Evolutionary conservation across 2,797 vertebrate genomes (phyloP).

Genomic region (Mallotus villosus): DNA sequence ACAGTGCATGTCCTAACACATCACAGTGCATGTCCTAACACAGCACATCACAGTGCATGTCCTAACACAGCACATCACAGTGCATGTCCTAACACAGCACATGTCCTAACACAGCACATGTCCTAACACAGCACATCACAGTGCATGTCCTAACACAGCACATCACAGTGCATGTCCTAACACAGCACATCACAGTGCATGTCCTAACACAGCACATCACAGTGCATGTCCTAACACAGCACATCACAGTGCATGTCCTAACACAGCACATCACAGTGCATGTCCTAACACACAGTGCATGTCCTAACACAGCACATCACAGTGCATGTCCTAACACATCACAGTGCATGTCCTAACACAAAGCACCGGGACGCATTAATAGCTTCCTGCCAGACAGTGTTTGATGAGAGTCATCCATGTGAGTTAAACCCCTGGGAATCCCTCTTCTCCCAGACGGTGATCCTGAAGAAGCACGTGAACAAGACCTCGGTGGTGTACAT

Average conservation of each 20-base stretch:
- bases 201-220: not conserved
- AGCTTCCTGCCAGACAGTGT: slow-evolving; percentile 10
- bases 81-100: not conserved
- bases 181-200: not conserved
- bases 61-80: not conserved
- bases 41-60: not conserved
- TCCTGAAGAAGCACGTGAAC: slow-evolving; percentile 81
- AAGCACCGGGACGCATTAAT: not conserved
- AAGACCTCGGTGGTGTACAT: slow-evolving; percentile 79
- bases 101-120: not conserved
- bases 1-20: not conserved
- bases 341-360: not conserved
- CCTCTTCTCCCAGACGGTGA: slow-evolving; percentile 69
- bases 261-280: not conserved
- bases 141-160: not conserved
- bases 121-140: too few relatives aligned
- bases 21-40: not conserved
- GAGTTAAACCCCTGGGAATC: slow-evolving; percentile 3
- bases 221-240: not conserved
- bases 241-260: not conserved
- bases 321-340: not conserved
- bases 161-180: not conserved
- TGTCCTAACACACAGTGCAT: not conserved
- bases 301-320: too few relatives aligned
- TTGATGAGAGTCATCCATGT: slow-evolving; percentile 5